A percentile compares a stretch with the other conserved stretches of the same genome.
Evolutionary conservation across 2,797 vertebrate species (phyloP).

Genomic region (Microctenopoma stevenorrisi): DNA sequence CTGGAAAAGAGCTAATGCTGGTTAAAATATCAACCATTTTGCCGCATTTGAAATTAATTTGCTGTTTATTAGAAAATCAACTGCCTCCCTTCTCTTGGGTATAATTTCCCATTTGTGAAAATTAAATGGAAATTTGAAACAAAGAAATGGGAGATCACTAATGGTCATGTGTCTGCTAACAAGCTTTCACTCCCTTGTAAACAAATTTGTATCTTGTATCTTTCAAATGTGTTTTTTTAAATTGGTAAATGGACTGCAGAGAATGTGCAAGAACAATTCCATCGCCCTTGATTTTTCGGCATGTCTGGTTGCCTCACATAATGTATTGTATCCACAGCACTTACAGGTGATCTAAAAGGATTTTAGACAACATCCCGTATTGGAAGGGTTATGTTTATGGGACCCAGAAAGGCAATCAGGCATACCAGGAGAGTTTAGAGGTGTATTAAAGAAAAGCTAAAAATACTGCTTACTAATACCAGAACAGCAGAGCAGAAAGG

Average conservation of each 20-base stretch:
- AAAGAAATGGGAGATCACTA: slow-evolving; percentile 39
- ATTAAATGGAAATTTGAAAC: slow-evolving; percentile 49
- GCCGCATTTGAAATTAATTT: slow-evolving; percentile 51
- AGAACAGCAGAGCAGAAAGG: no score
- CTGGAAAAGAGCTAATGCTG: slow-evolving; percentile 27
- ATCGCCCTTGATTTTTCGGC: background rate
- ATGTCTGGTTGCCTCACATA: background rate
- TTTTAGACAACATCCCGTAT: no score
- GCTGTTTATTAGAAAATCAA: slow-evolving; percentile 57
- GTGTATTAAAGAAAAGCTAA: no score
- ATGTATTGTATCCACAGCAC: background rate
- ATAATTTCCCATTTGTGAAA: slow-evolving; percentile 55
- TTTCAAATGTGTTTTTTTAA: slow-evolving; percentile 14
- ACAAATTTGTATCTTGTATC: slow-evolving; percentile 17
- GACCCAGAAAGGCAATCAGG: no score
- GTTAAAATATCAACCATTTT: slow-evolving; percentile 54
- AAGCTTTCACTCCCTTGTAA: slow-evolving; percentile 20
- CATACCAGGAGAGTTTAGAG: no score
- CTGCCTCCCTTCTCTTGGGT: slow-evolving; percentile 42
- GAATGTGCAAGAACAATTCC: slow-evolving; percentile 15
- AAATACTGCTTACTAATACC: no score
- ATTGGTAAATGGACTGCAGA: slow-evolving; percentile 8
- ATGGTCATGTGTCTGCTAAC: slow-evolving; percentile 50
- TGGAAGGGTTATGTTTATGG: no score
- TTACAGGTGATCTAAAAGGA: background rate